Conservation (phyloP, 2,113 vertebrate species). For the Melanerpes formicivorus region DNA sequence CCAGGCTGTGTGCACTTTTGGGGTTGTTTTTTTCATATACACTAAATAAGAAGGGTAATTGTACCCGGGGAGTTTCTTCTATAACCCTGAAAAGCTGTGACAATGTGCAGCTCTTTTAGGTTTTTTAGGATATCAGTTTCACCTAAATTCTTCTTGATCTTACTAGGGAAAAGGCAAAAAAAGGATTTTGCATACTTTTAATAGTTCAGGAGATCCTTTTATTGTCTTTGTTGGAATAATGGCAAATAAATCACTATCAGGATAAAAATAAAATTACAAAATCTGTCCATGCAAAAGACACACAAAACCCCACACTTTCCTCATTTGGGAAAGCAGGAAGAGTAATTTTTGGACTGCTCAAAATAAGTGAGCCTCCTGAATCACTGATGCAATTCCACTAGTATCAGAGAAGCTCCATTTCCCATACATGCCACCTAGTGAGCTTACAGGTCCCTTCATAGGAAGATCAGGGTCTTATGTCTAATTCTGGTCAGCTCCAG, state of each 20-base stretch:
- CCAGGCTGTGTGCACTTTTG: rapidly evolving
- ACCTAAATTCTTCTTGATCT: neutral
- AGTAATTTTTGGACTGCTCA: neutral
- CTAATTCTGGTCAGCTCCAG: neutral
- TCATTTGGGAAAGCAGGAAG: neutral
- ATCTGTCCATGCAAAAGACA: neutral
- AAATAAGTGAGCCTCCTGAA: neutral
- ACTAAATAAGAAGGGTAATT: neutral
- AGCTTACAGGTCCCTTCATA: neutral
- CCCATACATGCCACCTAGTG: neutral
- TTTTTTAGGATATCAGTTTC: neutral
- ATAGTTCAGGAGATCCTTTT: neutral
- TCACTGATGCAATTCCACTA: neutral
- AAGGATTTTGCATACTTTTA: slow-evolving; percentile 15
- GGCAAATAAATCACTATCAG: neutral
- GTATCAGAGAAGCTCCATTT: neutral
- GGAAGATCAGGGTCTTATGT: neutral
- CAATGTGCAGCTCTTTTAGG: neutral
- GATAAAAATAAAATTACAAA: neutral
- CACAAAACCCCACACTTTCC: neutral
- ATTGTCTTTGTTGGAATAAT: neutral
- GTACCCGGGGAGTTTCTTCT: neutral
- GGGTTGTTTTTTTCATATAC: neutral
- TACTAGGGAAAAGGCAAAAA: neutral
- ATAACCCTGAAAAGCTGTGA: neutral